phyloP scores from a whole-genome alignment of 2,888 invertebrate genomes.

The Chymomyza amoena region DNA sequence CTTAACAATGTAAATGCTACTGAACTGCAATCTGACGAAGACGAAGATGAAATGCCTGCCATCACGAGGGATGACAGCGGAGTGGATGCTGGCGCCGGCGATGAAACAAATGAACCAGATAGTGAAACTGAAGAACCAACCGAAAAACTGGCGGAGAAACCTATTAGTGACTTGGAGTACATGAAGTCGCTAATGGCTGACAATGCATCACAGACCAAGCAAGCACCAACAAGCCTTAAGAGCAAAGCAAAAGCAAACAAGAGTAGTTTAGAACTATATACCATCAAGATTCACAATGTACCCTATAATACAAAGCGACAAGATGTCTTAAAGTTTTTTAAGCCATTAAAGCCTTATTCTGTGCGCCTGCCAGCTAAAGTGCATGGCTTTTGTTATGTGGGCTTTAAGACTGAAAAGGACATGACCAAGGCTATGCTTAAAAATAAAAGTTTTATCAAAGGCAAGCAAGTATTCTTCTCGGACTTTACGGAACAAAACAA shows the following conservation, averaged over 20 bases:
- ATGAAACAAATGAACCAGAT: constrained; percentile 73
- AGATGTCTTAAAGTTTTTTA: constrained; percentile 91
- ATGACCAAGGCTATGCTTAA: constrained; percentile 89
- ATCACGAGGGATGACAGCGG: constrained; percentile 64
- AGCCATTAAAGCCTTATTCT: constrained; percentile 87
- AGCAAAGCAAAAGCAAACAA: constrained; percentile 78
- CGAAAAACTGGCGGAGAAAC: constrained; percentile 83
- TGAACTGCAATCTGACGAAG: constrained; percentile 63
- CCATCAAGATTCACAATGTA: constrained; percentile 87
- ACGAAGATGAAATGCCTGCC: constrained; percentile 69
- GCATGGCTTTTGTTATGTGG: constrained; percentile 93
- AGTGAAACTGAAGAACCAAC: constrained; percentile 73
- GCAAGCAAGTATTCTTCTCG: constrained; percentile 82
- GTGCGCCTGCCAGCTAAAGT: constrained; percentile 88
- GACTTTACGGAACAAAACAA: constrained; percentile 80
- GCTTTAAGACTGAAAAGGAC: constrained; percentile 90
- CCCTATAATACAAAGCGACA: constrained; percentile 90
- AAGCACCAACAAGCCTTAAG: constrained; percentile 59
- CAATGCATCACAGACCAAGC: constrained; percentile 30
- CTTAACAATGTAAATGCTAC: constrained; percentile 47
- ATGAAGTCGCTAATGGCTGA: constrained; percentile 84
- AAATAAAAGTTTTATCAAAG: constrained; percentile 90
- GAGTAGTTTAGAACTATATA: constrained; percentile 79
- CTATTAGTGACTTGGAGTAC: constrained; percentile 90
- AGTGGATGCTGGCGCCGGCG: constrained; percentile 73